Percentiles rank a stretch among this genome's conserved stretches.
Evolutionary conservation across 2,888 invertebrate genomes (phyloP).

Genomic region (Geotrupes spiniger): DNA sequence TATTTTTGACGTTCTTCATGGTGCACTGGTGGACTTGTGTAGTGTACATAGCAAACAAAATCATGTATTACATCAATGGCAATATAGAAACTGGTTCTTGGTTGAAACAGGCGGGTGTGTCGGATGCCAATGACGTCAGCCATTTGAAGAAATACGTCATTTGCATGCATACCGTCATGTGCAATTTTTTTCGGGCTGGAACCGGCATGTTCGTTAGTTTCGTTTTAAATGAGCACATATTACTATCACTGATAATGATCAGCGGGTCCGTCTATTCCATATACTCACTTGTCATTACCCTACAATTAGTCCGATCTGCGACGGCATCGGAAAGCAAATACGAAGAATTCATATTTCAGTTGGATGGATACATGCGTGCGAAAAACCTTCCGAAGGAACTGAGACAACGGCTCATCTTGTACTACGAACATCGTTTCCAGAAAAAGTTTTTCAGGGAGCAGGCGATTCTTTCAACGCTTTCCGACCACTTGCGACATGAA

Average conservation of each 20-base stretch:
- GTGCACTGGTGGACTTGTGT: conserved; percentile 20
- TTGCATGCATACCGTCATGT: conserved; percentile 13
- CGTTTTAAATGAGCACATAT: conserved; percentile 10
- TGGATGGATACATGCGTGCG: conserved; percentile 15
- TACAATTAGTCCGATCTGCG: conserved; percentile 13
- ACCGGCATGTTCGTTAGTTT: conserved; percentile 8
- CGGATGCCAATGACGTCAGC: conserved; percentile 7
- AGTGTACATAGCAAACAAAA: conserved; percentile 11
- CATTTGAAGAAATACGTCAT: conserved; percentile 11
- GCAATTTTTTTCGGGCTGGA: conserved; percentile 15
- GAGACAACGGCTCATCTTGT: conserved; percentile 15
- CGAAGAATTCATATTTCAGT: conserved; percentile 18
- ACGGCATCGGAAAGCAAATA: conserved; percentile 18
- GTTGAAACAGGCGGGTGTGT: conserved; percentile 11
- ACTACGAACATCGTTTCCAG: conserved; percentile 21
- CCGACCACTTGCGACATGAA: conserved; percentile 23
- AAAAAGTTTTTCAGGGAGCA: conserved; percentile 18
- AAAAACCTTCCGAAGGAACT: conserved; percentile 15
- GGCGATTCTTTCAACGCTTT: conserved; percentile 15
- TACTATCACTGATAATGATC: conserved; percentile 14
- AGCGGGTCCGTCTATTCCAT: conserved; percentile 15
- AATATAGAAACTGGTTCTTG: conserved; percentile 12
- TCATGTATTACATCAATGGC: conserved; percentile 10
- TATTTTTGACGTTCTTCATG: conserved; percentile 12
- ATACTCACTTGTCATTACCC: conserved; percentile 8